Evolutionary conservation across 30 jellyfish, hydroid and myxozoan genomes (phyloP), one percentile per base, ranked within the genome.

Genomic region (Calvadosia cruxmelitensis): DNA sequence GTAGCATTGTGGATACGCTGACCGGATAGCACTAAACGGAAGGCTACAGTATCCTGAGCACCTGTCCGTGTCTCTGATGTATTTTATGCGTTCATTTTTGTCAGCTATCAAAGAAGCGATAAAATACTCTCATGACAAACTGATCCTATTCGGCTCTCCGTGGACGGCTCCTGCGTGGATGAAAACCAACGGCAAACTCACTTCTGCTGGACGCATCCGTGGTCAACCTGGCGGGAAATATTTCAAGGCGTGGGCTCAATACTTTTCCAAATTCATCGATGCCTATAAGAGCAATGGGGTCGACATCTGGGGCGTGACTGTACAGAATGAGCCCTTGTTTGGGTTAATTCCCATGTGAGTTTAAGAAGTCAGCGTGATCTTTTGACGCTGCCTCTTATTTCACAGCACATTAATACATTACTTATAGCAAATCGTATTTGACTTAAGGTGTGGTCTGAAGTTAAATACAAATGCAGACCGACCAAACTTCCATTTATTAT

Each of bases 141-240:
- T 82, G 16, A 67, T 32, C 31, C 62, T 82, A 67, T 82, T 82
- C 69, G 94, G 69, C 32, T 73, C 85, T 34, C 94, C 94, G 0
- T 82, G 94, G 94, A 68, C 94, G 25, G 79, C 94, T 1, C 94
- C 94, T 0, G 88, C 63, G 1, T 82, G 94, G 94, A 73, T 82
- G 94, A 82, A 82, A 69, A 82, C 86, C 32, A 82, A 69, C 71
- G 78, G 70, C 64, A 34, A 50, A 29, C 73, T 82, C 85, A 80
- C 62, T 26, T 49, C 69, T 29, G 82, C 83, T 30, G 87, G 87
- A 49, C 63, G 28, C n/a, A 31, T 82, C 50, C 73, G 64, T 31
- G 94, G 94, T 1, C 67, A 82, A 34, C 83, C 78, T 29, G 78
- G 79, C 57, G 94, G 81, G 53, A 42, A 64, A 26, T 82, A 82